Evolutionary conservation across 2,888 invertebrate genomes (phyloP), one percentile per base, ranked within the genome.

Genomic region (Tetragnatha montana): DNA sequence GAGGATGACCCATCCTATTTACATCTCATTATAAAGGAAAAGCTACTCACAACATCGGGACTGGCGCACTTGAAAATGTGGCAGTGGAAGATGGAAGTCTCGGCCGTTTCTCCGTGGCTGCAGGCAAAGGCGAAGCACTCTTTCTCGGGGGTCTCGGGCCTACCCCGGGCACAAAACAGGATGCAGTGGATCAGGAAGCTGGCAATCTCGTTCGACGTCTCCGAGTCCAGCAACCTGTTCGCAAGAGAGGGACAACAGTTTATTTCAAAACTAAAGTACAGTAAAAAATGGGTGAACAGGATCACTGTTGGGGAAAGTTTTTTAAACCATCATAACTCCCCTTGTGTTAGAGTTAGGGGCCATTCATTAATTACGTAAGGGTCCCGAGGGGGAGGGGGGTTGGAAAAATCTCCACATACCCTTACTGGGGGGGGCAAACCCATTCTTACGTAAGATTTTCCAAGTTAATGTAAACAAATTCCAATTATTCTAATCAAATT

Each of bases 81-180:
- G 94, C 99, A 99, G 94, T 98, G 97, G 94, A 98, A 98, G 91
- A 98, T 96, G 78, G 97, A 96, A 0, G 96, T 96, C 94, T 97
- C 97, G 92, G 96, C 95, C 60, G 96, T 96, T 92, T 97, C 97
- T 0, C 98, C 98, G 93, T 98, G 98, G 79, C 98, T 97, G 96
- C 98, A 98, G 0, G 99, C 99, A 94, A 99, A 99, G 10, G 99
- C 99, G 94, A 99, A 99, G 94, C 99, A 99, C n/a, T 97, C 96
- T 0, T 96, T 96, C 92, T 98, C 98, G 0, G 95, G 95, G 22
- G 97, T 96, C 78, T 96, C 96, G 14, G 96, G 95, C 60, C 96
- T 95, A 8, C 99, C 99, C 80, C 98, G 96, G 8, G 98, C 98
- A 94, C 98, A 99, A 94, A 98, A 98, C 91, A 98, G 95, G 92